Conservation (phyloP, 2,113 vertebrate genomes). For the Podarcis cretensis region DNA sequence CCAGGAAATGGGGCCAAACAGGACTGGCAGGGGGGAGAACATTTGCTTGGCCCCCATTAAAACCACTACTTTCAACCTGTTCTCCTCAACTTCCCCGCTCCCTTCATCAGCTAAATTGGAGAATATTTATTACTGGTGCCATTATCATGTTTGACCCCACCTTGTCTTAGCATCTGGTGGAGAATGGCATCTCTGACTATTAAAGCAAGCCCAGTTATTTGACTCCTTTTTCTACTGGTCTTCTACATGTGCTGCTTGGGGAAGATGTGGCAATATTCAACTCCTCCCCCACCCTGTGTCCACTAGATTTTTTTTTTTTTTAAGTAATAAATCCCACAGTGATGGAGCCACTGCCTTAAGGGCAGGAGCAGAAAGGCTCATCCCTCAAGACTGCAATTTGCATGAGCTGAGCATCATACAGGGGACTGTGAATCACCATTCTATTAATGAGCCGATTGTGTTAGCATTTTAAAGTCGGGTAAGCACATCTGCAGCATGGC, state of each 20-base stretch:
- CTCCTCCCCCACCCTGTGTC: slow-evolving; percentile 5
- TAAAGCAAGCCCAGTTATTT: not conserved
- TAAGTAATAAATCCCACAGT: not conserved
- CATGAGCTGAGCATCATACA: slow-evolving; percentile 18
- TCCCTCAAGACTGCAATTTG: not conserved
- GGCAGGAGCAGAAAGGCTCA: slow-evolving; percentile 8
- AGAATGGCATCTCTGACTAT: not conserved
- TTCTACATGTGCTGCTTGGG: not conserved
- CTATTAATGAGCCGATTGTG: slow-evolving; percentile 14
- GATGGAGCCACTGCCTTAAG: slow-evolving; percentile 17
- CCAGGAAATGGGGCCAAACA: not conserved
- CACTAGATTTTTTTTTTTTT: no score
- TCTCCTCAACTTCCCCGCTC: no score
- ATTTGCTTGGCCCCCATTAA: not conserved
- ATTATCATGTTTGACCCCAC: not conserved
- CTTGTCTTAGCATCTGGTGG: not conserved
- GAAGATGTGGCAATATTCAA: not conserved
- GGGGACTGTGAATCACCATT: not conserved
- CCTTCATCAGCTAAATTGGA: not conserved
- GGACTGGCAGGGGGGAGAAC: not conserved
- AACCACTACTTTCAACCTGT: not conserved
- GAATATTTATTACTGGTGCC: not conserved
- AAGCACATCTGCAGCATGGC: slow-evolving; percentile 24
- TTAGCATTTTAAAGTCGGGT: slow-evolving; percentile 36
- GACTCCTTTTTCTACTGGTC: not conserved